These are phyloP conservation scores for Malurus leucopterus DNA, from an alignment of 2,797 vertebrate genomes.

Conservation along the genomic window DNA sequence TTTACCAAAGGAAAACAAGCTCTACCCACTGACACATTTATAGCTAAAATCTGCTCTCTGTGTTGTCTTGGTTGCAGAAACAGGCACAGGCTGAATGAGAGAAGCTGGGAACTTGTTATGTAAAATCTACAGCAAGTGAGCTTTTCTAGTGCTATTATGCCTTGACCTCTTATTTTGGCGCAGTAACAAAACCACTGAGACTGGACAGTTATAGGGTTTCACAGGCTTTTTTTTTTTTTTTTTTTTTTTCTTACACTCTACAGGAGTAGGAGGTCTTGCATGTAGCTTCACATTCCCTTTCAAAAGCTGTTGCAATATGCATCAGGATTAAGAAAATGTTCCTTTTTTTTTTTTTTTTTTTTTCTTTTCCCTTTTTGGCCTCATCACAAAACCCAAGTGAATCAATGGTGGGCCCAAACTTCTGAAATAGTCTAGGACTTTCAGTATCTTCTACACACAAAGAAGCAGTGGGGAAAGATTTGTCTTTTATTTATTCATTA, in stretches of 20 bases:
- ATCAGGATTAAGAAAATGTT: not conserved
- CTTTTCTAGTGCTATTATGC: slow-evolving; percentile 59
- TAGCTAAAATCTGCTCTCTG: slow-evolving; percentile 23
- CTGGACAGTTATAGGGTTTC: slow-evolving; percentile 55
- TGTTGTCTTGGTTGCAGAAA: slow-evolving; percentile 11
- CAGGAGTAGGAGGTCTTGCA: not conserved
- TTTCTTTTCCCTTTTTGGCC: not conserved
- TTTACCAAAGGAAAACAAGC: not conserved
- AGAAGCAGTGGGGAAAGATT: slow-evolving; percentile 6
- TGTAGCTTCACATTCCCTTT: not conserved
- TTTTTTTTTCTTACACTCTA: not conserved
- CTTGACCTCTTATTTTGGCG: slow-evolving; percentile 27
- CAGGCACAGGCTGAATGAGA: slow-evolving; percentile 28
- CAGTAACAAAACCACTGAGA: slow-evolving; percentile 37
- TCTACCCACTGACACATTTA: slow-evolving; percentile 5
- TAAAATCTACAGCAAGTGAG: slow-evolving; percentile 51
- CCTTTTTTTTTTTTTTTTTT: too few relatives aligned
- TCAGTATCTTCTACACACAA: not conserved
- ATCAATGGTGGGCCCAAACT: slow-evolving; percentile 37
- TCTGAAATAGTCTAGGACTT: slow-evolving; percentile 41
- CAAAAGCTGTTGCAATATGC: not conserved
- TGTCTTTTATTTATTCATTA: not conserved
- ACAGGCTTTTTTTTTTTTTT: slow-evolving; percentile 13
- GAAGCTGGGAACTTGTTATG: slow-evolving; percentile 50
- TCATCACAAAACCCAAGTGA: slow-evolving; percentile 51